Conservation (phyloP, 2,797 vertebrate species). For the Hippoglossus hippoglossus region DNA sequence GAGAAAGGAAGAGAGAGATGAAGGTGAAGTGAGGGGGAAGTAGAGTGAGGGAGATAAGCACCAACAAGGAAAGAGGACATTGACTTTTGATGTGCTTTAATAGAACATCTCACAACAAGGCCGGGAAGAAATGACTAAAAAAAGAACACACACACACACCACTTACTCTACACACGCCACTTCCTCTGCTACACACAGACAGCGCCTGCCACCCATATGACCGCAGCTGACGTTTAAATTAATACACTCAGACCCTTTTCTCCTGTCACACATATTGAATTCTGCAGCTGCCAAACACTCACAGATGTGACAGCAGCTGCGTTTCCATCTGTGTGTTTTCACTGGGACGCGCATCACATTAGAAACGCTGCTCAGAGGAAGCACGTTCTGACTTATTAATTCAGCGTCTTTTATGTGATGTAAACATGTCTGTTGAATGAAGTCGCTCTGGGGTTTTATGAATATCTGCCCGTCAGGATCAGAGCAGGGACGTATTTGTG, state of each 20-base stretch:
- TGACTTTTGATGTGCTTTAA: constrained; percentile 62
- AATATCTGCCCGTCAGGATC: background rate
- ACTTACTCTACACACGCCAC: background rate
- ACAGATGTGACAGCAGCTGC: constrained; percentile 75
- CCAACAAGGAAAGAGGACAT: constrained; percentile 40
- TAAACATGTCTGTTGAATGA: constrained; percentile 17
- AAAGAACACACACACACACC: constrained; percentile 17
- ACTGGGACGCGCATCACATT: constrained; percentile 42
- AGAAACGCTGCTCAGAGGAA: constrained; percentile 36
- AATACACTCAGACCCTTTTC: constrained; percentile 56
- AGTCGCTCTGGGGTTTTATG: too few relatives aligned
- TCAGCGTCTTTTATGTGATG: constrained; percentile 33
- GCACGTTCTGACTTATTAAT: constrained; percentile 56
- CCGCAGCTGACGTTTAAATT: constrained; percentile 67
- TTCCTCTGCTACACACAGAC: background rate
- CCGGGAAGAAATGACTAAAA: constrained; percentile 10
- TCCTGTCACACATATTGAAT: constrained; percentile 66
- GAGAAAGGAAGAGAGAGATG: constrained; percentile 22
- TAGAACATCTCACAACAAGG: constrained; percentile 53
- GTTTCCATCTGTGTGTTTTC: constrained; percentile 51
- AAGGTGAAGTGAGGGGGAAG: constrained; percentile 26
- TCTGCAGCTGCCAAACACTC: constrained; percentile 62
- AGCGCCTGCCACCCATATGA: constrained; percentile 46
- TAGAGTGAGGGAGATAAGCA: constrained; percentile 46
- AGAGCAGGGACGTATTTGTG: background rate